phyloP scores from a whole-genome alignment of 2,113 vertebrate genomes.

The Oenanthe melanoleuca region DNA sequence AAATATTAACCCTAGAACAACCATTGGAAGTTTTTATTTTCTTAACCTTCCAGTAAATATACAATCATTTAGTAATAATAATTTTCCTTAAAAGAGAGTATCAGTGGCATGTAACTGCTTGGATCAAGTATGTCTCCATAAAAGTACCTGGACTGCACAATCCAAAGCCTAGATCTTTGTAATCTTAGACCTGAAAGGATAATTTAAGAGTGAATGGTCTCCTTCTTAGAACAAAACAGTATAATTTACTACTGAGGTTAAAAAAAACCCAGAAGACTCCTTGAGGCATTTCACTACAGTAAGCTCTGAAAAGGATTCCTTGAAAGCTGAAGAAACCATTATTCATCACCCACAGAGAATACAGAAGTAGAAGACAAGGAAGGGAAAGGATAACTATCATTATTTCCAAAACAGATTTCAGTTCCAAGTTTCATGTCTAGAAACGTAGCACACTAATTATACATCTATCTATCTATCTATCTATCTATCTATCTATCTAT shows the following conservation, averaged over 20 bases:
- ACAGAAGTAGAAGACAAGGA: background rate
- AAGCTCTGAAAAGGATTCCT: background rate
- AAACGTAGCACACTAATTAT: background rate
- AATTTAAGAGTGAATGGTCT: background rate
- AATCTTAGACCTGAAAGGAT: background rate
- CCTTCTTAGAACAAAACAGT: background rate
- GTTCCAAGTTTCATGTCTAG: background rate
- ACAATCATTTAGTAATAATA: background rate
- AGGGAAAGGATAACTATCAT: background rate
- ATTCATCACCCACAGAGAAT: background rate
- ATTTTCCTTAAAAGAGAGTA: background rate
- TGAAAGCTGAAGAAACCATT: background rate
- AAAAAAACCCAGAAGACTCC: background rate
- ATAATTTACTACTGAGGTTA: background rate
- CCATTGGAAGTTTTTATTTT: background rate
- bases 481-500: rapidly evolving
- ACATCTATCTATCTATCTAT: rapidly evolving
- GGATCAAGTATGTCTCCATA: background rate
- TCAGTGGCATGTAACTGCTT: background rate
- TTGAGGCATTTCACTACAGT: background rate
- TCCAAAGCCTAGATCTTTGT: background rate
- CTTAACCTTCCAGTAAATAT: background rate
- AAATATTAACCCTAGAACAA: background rate
- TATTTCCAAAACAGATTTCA: background rate
- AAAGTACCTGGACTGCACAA: background rate